Evolutionary conservation across 35 echinoderm and acorn worm genomes (phyloP), one percentile per base, ranked within the genome.

Genomic region (Diadema setosum): DNA sequence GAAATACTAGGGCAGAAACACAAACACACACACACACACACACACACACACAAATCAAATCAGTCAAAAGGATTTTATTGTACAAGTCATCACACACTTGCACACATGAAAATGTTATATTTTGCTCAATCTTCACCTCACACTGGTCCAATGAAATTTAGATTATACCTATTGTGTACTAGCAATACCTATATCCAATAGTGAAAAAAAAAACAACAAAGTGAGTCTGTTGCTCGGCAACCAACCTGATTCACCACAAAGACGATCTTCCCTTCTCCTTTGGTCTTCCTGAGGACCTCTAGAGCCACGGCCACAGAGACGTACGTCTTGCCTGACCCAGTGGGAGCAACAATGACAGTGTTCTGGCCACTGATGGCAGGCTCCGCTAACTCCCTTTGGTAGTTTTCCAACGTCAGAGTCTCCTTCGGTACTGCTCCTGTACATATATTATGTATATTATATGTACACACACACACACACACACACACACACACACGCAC

Each of bases 281-380:
- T n/a, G 29, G 73, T 18, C 24, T 17, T 44, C 40, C 35, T 44
- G 17, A 78, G 40, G 73, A 78, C 73, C 20, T 78, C 40, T 36
- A 21, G 73, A 24, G 73, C 73, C 11, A 78, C 73, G 25, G 73
- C 73, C 2, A 78, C 73, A 36, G 91, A 84, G 20, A 93, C 84
- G 39, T 87, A 56, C 11, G 91, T 93, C 63, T 93, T 93, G 0
- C 91, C 91, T 46, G 91, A 82, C 25, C 91, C 91, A 40, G 91
- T 93, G 1, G 91, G 91, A 24, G 91, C 91, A 16, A 87, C 58
- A 26, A 93, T 15, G 27, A 82, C 44, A 34, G 73, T 88, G 46
- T 93, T 93, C 5, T 58, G 56, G 24, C 91, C 91, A 33, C 32
- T 64, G 18, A 88, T 23, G 42, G 91, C 91, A 55, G 85, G 85